These are phyloP conservation scores for Anoplophora glabripennis DNA, from an alignment of 1,140 invertebrate species.

Conservation along the genomic window DNA sequence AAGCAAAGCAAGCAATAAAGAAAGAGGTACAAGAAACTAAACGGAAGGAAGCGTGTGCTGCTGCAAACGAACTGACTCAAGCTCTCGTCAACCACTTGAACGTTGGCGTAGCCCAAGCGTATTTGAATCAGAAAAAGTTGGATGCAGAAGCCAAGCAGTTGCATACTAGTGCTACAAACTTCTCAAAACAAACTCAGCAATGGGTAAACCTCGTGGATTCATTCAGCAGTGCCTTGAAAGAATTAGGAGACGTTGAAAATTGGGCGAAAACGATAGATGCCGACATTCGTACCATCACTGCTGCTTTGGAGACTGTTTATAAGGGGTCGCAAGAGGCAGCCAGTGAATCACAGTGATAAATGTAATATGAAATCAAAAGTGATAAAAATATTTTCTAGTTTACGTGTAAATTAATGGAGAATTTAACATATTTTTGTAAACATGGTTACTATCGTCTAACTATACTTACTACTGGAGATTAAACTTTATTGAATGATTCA, in stretches of 20 bases:
- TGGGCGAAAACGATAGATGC: constrained; percentile 97
- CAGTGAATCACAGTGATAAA: too few species aligned
- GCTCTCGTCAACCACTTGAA: constrained; percentile 95
- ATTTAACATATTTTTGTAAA: too few species aligned
- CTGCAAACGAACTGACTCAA: constrained; percentile 89
- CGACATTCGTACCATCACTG: constrained; percentile 91
- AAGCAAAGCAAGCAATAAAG: constrained; percentile 68
- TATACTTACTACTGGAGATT: too few species aligned
- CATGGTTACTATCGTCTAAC: too few species aligned
- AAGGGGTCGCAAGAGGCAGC: constrained; percentile 64
- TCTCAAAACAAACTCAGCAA: constrained; percentile 94
- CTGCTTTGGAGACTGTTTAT: constrained; percentile 92
- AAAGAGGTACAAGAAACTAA: constrained; percentile 87
- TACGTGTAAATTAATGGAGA: too few species aligned
- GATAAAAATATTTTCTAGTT: too few species aligned
- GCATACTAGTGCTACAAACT: constrained; percentile 90
- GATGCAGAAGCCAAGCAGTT: constrained; percentile 96
- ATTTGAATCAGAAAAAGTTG: constrained; percentile 95
- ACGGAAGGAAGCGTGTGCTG: constrained; percentile 87
- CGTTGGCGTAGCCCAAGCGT: constrained; percentile 96
- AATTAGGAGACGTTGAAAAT: constrained; percentile 98
- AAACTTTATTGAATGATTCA: too few species aligned
- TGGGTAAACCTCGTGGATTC: constrained; percentile 93
- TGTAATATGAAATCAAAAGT: too few species aligned
- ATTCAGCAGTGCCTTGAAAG: constrained; percentile 94